Evolutionary conservation across 1,140 invertebrate species (phyloP), one percentile per base, ranked within the genome.

Genomic region (Solenopsis fugax): DNA sequence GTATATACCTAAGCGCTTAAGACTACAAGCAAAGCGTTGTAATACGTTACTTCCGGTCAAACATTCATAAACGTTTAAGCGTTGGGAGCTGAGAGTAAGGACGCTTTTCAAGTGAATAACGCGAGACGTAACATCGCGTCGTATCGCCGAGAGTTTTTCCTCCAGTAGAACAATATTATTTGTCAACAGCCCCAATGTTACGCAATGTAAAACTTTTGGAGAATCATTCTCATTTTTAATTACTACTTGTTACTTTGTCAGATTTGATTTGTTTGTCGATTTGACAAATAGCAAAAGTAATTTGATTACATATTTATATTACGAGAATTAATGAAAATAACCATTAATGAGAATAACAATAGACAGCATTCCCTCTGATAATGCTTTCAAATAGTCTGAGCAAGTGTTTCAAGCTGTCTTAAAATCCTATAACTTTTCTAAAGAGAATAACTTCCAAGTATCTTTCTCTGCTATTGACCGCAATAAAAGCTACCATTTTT

Each of bases 21-120:
- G 91, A 86, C 88, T 89, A 73, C 86, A 77, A 90, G 89, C 92
- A 90, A 92, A 93, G 91, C 92, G 93, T 94, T 92, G 94, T 93
- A 94, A 95, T 92, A 94, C 93, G 93, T 88, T 84, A 86, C 91
- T 95, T 95, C 94, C 94, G 93, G 93, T 92, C 92, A 87, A 89
- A 91, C 60, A 90, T 89, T 90, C 87, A 89, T 56, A 75, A 56
- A 84, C 69, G 13, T 72, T 81, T 29, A 45, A 84, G 54, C 62
- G 69, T 67, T 54, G 60, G 60, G 50, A 84, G 56, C 60, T 73
- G 87, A 91, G 77, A 86, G 85, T 90, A 87, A 91, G 73, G 78
- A 72, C 87, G 72, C 87, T 85, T 88, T 87, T 67, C 86, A 56
- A 81, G 65, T 56, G 78, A 81, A 56, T 84, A 75, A 84, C 69